Base-by-base conservation (phyloP, 2,113 vertebrate genomes). In the Asarcornis scutulata region DNA sequence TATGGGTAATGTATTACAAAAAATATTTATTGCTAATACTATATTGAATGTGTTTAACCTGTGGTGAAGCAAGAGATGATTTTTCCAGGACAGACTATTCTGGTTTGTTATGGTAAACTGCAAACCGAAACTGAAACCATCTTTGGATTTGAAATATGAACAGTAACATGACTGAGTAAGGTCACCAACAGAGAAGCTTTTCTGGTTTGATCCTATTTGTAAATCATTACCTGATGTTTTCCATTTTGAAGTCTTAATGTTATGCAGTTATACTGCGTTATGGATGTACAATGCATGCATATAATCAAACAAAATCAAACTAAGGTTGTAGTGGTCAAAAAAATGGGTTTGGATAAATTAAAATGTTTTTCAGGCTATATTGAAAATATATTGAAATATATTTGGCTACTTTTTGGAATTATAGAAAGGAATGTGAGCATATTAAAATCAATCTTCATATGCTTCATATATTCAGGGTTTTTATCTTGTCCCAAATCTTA, bases 1-100 rank as follows among this genome's bases (percentile, higher is more conserved):
- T 87, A 71, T 68, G 82, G 81, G 80, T 75, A 25, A 29, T 84
- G 75, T 91, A 96, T 97, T 95, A 94, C 75, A 94, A 94, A 97
- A 97, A 96, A 71, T 86, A 92, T 86, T 82, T 95, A 80, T 94
- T 94, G 86, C 40, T 88, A 23, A 25, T 76, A 50, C 80, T 83
- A 52, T 17, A 86, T 18, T 71, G 23, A 59, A 50, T 38, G 36
- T 68, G 42, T 75, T 95, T 82, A 89, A 87, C 77, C 56, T 42
- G 26, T 25, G 36, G 7, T 31, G 64, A 17, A 67, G 36, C 71
- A 77, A 38, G 36, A 77, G 42, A 60, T 42, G 12, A 21, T 77
- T 75, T 87, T 89, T 68, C 23, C 20, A 76, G 59, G 50, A 32
- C 21, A 92, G 73, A 77, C 18, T 13, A n/a, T 81, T 92, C 20